phyloP scores from a whole-genome alignment of 2,888 invertebrate genomes.

The Tiliacea citrago region DNA sequence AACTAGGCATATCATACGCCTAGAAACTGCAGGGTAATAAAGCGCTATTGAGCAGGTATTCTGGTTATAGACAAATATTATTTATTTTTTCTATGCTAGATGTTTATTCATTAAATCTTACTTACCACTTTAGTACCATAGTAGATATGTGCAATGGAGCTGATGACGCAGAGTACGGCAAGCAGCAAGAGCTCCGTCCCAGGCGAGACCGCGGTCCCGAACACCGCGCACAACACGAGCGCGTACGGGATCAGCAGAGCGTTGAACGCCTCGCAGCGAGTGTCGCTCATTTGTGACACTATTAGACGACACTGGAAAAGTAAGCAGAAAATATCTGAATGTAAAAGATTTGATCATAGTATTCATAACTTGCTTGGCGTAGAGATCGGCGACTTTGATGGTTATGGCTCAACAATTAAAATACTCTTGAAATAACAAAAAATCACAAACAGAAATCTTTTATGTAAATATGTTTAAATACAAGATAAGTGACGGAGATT shows the following conservation, averaged over 20 bases:
- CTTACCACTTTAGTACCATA: slow-evolving; percentile 98
- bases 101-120: background rate
- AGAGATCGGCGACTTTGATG: too few relatives aligned
- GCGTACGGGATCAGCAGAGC: slow-evolving; percentile 92
- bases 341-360: background rate
- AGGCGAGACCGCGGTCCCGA: slow-evolving; percentile 80
- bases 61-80: background rate
- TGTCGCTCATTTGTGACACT: slow-evolving; percentile 99
- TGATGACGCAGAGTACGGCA: slow-evolving; percentile 92
- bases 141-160: slow-evolving; percentile 95
- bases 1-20: background rate
- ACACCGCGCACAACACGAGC: slow-evolving; percentile 82
- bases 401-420: too few relatives aligned
- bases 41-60: background rate
- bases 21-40: background rate
- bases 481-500: too few relatives aligned
- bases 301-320: slow-evolving; percentile 97
- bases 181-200: slow-evolving; percentile 93
- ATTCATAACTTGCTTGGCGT: too few relatives aligned
- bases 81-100: background rate
- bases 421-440: too few relatives aligned
- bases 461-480: too few relatives aligned
- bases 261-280: slow-evolving; percentile 96
- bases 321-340: background rate
- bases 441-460: too few relatives aligned